phyloP scores from a whole-genome alignment of 2,797 vertebrate genomes.

The Fratercula arctica region DNA sequence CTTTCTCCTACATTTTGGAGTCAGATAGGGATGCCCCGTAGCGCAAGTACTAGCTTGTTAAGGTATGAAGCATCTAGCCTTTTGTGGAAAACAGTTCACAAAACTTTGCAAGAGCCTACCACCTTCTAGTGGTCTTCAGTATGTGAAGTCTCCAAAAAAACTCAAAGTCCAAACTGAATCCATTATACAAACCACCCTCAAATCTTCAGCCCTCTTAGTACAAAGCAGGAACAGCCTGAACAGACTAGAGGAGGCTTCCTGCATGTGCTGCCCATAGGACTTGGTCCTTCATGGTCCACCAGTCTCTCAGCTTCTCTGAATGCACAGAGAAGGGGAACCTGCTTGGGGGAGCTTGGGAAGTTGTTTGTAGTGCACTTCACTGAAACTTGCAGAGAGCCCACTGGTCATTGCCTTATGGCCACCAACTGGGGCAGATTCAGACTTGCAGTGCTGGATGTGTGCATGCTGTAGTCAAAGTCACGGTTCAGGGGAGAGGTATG shows the following conservation, averaged over 20 bases:
- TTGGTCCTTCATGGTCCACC: not conserved
- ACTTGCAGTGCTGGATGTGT: not conserved
- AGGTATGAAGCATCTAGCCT: not conserved
- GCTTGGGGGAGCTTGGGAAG: not conserved
- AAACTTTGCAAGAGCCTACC: not conserved
- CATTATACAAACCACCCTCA: not conserved
- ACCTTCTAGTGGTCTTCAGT: not conserved
- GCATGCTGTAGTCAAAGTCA: not conserved
- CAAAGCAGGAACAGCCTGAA: not conserved
- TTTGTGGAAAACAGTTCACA: not conserved
- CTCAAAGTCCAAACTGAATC: not conserved
- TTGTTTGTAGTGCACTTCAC: not conserved
- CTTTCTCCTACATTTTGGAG: not conserved
- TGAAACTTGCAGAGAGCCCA: accelerated
- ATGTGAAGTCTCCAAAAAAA: not conserved
- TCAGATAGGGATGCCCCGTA: not conserved
- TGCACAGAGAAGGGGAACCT: not conserved
- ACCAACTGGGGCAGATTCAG: not conserved
- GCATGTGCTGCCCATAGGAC: not conserved
- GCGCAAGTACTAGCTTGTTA: not conserved
- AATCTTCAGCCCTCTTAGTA: not conserved
- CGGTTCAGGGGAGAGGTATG: not conserved
- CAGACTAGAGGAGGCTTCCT: not conserved
- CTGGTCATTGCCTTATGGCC: not conserved
- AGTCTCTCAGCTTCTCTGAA: not conserved